Base-by-base conservation (phyloP, 2,113 vertebrate species). In the Amia ocellicauda region DNA sequence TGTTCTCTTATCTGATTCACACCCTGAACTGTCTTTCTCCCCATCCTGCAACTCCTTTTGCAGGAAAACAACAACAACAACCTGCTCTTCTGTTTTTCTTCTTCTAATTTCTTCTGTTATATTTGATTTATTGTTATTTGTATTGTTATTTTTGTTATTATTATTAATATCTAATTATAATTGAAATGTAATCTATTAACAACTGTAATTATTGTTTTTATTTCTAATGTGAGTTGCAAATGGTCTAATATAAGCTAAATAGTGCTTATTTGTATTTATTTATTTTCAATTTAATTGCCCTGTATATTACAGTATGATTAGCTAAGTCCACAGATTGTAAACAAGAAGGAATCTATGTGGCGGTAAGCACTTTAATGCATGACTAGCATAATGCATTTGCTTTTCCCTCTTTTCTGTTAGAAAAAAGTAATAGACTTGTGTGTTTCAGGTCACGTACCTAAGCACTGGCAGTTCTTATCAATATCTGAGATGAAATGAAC, bases 401-500 rank as follows among this genome's bases (percentile, higher is more conserved):
- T n/a, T n/a, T 16, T 47, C n/a, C 16, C 45, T n/a, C 14, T 16
- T 16, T 47, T 47, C 17, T 42, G 72, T 75, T 3, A 58, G 70
- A 68, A 74, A 79, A 76, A 52, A 70, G 77, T 71, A 78, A 78
- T 80, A 77, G 77, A 74, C 26, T 72, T 80, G 74, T 81, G 69
- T 75, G 76, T 80, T 83, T 73, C 78, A 79, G 75, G 79, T 83
- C 81, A 85, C 68, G 64, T 83, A 85, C 74, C 80, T 67, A 77
- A 79, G 80, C 79, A 78, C 78, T 74, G 69, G 71, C 81, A 85
- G 82, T 81, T 81, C 82, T 84, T 81, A 87, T 85, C 85, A 86
- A 79, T 86, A 83, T 83, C 80, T 85, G 79, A 81, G 74, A 84
- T 82, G 76, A 85, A 88, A 85, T 86, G 83, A 88, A 83, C 80